A percentile compares a stretch with the other conserved stretches of the same genome.
Evolutionary conservation across 2,113 vertebrate species (phyloP).

Genomic region (Edolisoma coerulescens): DNA sequence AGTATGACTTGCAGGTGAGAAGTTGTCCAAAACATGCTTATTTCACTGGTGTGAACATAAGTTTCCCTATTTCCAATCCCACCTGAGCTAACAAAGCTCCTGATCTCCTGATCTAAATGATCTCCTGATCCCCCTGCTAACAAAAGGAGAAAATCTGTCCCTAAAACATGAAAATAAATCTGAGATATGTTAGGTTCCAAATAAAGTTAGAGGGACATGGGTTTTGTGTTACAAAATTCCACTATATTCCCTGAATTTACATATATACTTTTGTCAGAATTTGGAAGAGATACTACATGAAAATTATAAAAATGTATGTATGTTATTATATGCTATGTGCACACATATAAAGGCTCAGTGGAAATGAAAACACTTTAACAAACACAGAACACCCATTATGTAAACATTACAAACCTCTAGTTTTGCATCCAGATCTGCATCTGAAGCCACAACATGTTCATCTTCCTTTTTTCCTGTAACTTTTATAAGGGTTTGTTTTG

Average conservation of each 20-base stretch:
- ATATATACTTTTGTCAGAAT: background rate
- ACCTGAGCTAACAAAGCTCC: background rate
- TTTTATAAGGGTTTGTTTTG: slow-evolving; percentile 94
- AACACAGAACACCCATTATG: background rate
- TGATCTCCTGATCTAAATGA: background rate
- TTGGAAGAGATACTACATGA: background rate
- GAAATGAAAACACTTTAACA: background rate
- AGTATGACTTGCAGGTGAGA: background rate
- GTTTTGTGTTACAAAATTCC: background rate
- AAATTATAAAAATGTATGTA: background rate
- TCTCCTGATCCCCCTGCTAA: background rate
- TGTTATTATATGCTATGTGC: background rate
- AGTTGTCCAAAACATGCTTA: background rate
- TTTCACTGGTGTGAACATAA: background rate
- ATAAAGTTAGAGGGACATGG: background rate
- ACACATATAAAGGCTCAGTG: background rate
- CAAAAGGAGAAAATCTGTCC: background rate
- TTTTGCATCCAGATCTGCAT: slow-evolving; percentile 94
- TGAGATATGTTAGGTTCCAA: background rate
- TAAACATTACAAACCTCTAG: slow-evolving; percentile 82
- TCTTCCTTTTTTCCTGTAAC: slow-evolving; percentile 97
- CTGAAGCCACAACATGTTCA: slow-evolving; percentile 92
- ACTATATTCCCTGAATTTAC: background rate
- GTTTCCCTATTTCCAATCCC: background rate
- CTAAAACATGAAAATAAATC: background rate